Conservation (phyloP, 2,113 vertebrate genomes). For the Perca fluviatilis region DNA sequence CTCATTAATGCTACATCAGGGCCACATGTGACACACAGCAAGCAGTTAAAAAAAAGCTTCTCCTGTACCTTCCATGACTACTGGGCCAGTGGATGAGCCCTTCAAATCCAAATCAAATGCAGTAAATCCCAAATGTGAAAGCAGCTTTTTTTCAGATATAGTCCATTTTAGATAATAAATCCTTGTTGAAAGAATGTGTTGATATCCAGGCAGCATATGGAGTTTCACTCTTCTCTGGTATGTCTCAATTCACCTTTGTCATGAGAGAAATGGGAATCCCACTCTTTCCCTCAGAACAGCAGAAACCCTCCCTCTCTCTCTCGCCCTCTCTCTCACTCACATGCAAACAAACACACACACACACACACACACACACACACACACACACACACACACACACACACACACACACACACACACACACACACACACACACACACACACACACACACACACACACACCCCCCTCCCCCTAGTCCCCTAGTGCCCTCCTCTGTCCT, state of each 20-base stretch:
- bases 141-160: constrained; percentile 28
- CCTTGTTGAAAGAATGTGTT: constrained; percentile 18
- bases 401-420: constrained; percentile 69
- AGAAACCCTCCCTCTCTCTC: constrained; percentile 78
- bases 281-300: constrained; percentile 71
- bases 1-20: constrained; percentile 69
- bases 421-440: constrained; percentile 59
- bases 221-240: constrained; percentile 61
- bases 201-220: constrained; percentile 59
- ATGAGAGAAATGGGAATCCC: constrained; percentile 87
- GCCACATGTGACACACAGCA: constrained; percentile 58
- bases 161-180: constrained; percentile 69
- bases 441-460: constrained; percentile 69
- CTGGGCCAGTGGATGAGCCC: constrained; percentile 27
- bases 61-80: constrained; percentile 81
- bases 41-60: constrained; percentile 34
- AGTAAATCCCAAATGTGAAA: constrained; percentile 59
- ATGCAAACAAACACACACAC: constrained; percentile 69
- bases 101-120: constrained; percentile 56
- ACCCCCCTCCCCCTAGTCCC: constrained; percentile 80
- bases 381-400: constrained; percentile 58
- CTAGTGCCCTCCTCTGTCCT: constrained; percentile 88
- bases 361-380: constrained; percentile 56
- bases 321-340: constrained; percentile 81
- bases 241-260: constrained; percentile 80